phyloP scores from a whole-genome alignment of 1,140 invertebrate species.

The Ips nitidus region DNA sequence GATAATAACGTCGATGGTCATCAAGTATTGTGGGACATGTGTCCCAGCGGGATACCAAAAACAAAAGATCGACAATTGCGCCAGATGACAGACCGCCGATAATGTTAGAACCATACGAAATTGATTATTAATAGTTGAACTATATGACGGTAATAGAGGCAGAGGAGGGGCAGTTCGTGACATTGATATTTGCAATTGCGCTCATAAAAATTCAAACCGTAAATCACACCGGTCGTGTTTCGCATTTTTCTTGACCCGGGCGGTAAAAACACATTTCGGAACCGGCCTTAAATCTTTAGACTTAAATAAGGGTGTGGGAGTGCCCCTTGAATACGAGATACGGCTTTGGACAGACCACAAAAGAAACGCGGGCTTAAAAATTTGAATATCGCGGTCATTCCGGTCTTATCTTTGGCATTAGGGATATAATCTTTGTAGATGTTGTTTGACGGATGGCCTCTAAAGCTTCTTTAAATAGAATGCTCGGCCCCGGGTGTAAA shows the following conservation, averaged over 20 bases:
- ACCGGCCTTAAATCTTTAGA: slow-evolving; percentile 34
- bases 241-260: slow-evolving; percentile 23
- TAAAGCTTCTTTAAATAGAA: slow-evolving; percentile 29
- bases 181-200: not conserved
- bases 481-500: slow-evolving; percentile 7
- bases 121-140: slow-evolving; percentile 17
- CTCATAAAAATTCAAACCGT: slow-evolving; percentile 5
- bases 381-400: slow-evolving; percentile 55
- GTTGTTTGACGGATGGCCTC: slow-evolving; percentile 47
- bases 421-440: slow-evolving; percentile 47
- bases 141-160: not conserved
- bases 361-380: slow-evolving; percentile 51
- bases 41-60: slow-evolving; percentile 33
- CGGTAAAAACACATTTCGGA: slow-evolving; percentile 24
- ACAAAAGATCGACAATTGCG: slow-evolving; percentile 34
- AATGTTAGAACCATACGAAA: slow-evolving; percentile 26
- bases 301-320: slow-evolving; percentile 40
- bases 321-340: slow-evolving; percentile 46
- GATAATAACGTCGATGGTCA: slow-evolving; percentile 36
- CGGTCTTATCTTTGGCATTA: slow-evolving; percentile 50
- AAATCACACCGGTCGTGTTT: not conserved
- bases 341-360: slow-evolving; percentile 49
- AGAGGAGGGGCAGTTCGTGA: not conserved
- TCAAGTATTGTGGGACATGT: slow-evolving; percentile 33
- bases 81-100: slow-evolving; percentile 30